Conservation (phyloP, 2,888 invertebrate species). For the Belgica antarctica region DNA sequence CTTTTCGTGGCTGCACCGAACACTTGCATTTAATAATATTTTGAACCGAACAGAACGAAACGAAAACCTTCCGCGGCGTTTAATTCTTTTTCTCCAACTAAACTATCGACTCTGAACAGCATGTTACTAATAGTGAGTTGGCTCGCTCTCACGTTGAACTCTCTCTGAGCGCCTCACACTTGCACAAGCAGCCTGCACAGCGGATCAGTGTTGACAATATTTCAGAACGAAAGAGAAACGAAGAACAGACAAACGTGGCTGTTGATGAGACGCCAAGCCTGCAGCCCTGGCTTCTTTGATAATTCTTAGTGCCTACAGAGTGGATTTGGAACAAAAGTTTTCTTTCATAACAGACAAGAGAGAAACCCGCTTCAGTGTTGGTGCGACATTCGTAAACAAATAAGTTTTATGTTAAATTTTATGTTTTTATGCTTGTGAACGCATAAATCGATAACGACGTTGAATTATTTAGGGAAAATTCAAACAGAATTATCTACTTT, state of each 20-base stretch:
- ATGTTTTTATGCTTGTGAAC: not conserved
- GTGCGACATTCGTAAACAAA: not conserved
- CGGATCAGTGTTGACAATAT: not conserved
- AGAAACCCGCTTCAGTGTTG: too few relatives aligned
- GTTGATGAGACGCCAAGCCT: not conserved
- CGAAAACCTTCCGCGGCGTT: constrained; percentile 19
- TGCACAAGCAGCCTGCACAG: not conserved
- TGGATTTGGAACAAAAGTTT: not conserved
- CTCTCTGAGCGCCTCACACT: not conserved
- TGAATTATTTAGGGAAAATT: not conserved
- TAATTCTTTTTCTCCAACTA: constrained; percentile 25
- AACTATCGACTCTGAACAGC: constrained; percentile 14
- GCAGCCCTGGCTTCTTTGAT: not conserved
- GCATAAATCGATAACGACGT: constrained; percentile 30
- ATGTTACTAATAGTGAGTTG: constrained; percentile 2
- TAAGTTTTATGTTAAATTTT: constrained; percentile 18
- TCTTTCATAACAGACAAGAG: not conserved
- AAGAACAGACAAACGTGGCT: not conserved
- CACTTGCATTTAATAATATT: constrained; percentile 2
- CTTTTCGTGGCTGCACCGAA: not conserved
- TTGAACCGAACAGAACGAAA: not conserved
- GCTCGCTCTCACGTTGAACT: not conserved
- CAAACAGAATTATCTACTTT: too few relatives aligned
- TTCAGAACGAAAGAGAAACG: not conserved
- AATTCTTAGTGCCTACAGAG: not conserved